Evolutionary conservation across 2,888 invertebrate genomes (phyloP), one percentile per base, ranked within the genome.

Genomic region (Ctena decussata): DNA sequence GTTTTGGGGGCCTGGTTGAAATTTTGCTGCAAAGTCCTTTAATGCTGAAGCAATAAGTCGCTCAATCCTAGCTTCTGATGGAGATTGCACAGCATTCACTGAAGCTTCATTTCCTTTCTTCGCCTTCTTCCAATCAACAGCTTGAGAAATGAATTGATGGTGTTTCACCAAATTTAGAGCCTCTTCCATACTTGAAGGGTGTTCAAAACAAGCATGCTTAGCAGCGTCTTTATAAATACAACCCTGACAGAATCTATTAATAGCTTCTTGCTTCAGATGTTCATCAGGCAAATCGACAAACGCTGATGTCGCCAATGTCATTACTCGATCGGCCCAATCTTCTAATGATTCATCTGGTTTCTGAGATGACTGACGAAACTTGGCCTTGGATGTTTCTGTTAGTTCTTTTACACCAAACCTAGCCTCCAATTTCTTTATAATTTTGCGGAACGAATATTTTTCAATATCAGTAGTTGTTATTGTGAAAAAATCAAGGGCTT

Each of bases 311-410:
- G 82, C 82, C 32, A 82, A 37, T 24, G 79, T 79, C 46, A 82
- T 24, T 1, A 85, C 85, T 11, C 79, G 30, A 30, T 85, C 79
- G 0, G 82, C 75, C 82, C 85, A 85, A 32, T 85, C 82, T 27
- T 77, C 78, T 0, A 78, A 27, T 1, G 78, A 53, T 32, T 85
- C 78, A 0, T 69, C 53, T 53, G 8, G 53, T 53, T n/a, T 15
- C 21, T 53, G 53, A n/a, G 3, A n/a, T 5, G 53, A 11, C n/a
- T 53, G 53, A 5, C n/a, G 53, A 53, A 53, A 53, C 21, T 53
- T 53, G 8, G 53, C 21, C 21, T 78, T 18, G 71, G 18, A 12
- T 1, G 79, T 79, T 39, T 69, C 83, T 5, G 44, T 21, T 21
- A 77, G 27, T 37, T 82, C 82, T n/a, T 44, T 46, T 5, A 53